Evolutionary conservation across 2,797 vertebrate genomes (phyloP).

Genomic region (Onychomys arenicola): DNA sequence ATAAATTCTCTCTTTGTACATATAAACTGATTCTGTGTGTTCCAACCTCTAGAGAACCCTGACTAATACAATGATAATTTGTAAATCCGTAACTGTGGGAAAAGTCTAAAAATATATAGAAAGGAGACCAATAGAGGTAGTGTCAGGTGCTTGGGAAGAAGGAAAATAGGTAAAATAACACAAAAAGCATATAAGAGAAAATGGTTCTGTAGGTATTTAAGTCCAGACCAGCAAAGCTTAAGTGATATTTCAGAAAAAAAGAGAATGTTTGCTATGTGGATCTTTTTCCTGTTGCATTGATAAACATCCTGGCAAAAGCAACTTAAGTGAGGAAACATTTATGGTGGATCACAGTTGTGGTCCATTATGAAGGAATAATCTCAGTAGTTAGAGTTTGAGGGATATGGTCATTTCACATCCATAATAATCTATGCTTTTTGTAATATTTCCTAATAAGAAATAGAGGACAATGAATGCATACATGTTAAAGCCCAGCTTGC

Average conservation of each 20-base stretch:
- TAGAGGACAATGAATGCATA: background rate
- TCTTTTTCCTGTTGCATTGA: background rate
- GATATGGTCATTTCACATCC: background rate
- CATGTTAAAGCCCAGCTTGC: background rate
- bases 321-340: background rate
- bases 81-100: background rate
- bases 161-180: background rate
- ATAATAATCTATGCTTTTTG: too few species aligned
- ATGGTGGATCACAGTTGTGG: background rate
- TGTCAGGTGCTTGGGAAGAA: too few species aligned
- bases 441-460: background rate
- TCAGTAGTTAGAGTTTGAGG: too few species aligned
- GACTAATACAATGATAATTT: background rate
- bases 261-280: background rate
- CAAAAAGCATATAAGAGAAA: background rate
- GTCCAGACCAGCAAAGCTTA: background rate
- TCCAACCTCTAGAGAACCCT: background rate
- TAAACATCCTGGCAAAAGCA: background rate
- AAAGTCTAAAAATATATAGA: background rate
- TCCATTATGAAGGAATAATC: background rate
- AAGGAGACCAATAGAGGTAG: background rate
- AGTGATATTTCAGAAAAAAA: background rate
- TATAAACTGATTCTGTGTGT: too few species aligned
- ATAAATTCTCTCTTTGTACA: background rate
- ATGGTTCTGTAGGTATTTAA: background rate